Percentiles rank a stretch among this genome's conserved stretches.
These are phyloP conservation scores for Euwallacea fornicatus DNA, from an alignment of 1,140 invertebrate genomes.

Conservation along the genomic window DNA sequence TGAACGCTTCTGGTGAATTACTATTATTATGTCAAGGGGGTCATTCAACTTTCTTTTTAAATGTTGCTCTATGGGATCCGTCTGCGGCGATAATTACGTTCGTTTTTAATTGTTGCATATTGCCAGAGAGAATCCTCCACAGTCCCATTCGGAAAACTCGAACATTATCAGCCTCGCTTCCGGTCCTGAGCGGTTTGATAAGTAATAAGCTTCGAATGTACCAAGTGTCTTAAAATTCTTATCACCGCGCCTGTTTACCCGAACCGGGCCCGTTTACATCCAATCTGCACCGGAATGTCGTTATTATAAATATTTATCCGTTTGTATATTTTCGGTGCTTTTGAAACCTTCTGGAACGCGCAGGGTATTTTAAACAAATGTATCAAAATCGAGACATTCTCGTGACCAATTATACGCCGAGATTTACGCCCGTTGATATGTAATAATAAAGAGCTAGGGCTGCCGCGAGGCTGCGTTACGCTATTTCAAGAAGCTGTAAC, in stretches of 20 bases:
- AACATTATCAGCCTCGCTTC: background rate
- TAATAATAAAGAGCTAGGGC: background rate
- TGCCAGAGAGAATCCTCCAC: too few species aligned
- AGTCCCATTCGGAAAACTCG: background rate
- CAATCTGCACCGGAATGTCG: background rate
- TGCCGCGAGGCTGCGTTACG: background rate
- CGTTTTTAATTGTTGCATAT: background rate
- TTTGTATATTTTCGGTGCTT: background rate
- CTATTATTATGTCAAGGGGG: background rate
- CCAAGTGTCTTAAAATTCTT: background rate
- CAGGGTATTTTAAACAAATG: too few species aligned
- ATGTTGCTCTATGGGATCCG: background rate
- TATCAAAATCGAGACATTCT: too few species aligned
- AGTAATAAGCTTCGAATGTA: background rate
- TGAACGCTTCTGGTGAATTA: background rate
- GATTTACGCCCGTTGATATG: too few species aligned
- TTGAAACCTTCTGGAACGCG: background rate
- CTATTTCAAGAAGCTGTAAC: conserved; percentile 4
- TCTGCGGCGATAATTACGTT: background rate
- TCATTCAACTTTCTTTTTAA: conserved; percentile 3
- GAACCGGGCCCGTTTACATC: background rate
- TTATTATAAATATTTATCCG: conserved; percentile 4
- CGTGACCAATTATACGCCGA: too few species aligned
- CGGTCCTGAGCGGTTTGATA: background rate
- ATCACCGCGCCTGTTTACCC: background rate